These are phyloP conservation scores for Cheiracanthium punctorium DNA, from an alignment of 2,888 invertebrate species.

Conservation along the genomic window DNA sequence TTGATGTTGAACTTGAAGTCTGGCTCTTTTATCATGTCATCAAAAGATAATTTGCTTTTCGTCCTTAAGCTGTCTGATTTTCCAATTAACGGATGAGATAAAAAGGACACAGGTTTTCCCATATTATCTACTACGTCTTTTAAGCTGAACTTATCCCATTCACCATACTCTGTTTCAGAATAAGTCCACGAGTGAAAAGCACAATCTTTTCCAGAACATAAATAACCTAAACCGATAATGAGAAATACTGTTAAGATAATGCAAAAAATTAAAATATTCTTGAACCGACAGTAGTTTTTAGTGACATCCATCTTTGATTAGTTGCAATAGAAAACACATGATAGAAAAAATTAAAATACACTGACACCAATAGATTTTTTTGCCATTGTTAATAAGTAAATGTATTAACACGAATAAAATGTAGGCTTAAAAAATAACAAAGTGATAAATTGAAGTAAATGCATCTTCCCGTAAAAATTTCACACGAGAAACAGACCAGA, in stretches of 20 bases:
- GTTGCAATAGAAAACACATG: neutral
- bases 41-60: constrained; percentile 66
- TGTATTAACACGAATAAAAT: too few species aligned
- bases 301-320: constrained; percentile 29
- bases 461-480: too few species aligned
- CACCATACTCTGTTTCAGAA: constrained; percentile 44
- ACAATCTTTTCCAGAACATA: constrained; percentile 71
- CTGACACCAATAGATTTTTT: too few species aligned
- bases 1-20: constrained; percentile 71
- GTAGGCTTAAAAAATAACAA: too few species aligned
- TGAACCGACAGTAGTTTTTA: constrained; percentile 42
- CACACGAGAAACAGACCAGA: too few species aligned
- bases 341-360: too few species aligned
- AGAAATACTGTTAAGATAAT: constrained; percentile 39
- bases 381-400: too few species aligned
- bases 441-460: too few species aligned
- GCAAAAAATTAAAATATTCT: constrained; percentile 44
- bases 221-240: constrained; percentile 62
- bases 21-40: constrained; percentile 66
- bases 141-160: constrained; percentile 50
- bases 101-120: constrained; percentile 69
- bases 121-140: constrained; percentile 70
- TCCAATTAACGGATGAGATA: constrained; percentile 62
- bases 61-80: constrained; percentile 30
- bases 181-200: constrained; percentile 64